phyloP scores from a whole-genome alignment of 1,140 invertebrate genomes.

The Penaeus japonicus region DNA sequence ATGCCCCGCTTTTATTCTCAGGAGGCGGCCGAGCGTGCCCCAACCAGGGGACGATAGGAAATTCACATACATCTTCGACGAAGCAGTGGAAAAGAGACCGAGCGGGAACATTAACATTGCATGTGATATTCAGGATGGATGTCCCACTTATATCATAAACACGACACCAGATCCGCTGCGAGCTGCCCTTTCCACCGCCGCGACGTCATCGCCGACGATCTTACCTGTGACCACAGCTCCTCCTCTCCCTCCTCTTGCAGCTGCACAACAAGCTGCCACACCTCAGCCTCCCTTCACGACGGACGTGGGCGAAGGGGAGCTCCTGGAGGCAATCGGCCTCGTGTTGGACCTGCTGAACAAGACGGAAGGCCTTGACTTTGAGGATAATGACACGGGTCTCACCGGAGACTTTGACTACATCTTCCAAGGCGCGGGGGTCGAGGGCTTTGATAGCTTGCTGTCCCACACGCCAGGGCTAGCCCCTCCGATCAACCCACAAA shows the following conservation, averaged over 20 bases:
- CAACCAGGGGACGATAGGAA: neutral
- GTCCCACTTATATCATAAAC: slow-evolving; percentile 35
- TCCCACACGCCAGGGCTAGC: neutral
- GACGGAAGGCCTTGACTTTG: neutral
- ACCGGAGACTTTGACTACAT: neutral
- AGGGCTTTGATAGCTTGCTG: neutral
- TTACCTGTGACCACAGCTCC: neutral
- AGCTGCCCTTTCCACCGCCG: neutral
- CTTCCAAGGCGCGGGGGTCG: neutral
- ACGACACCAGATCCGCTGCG: neutral
- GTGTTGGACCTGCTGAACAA: neutral
- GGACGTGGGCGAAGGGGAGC: neutral
- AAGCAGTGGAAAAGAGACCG: slow-evolving; percentile 1
- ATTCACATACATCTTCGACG: neutral
- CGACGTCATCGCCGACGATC: neutral
- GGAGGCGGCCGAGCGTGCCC: neutral
- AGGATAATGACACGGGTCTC: neutral
- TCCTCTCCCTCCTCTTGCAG: neutral
- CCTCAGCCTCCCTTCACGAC: too few relatives aligned
- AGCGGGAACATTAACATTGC: slow-evolving; percentile 21
- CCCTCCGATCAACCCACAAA: neutral
- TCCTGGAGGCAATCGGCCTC: neutral
- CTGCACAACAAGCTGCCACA: neutral
- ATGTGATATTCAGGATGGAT: slow-evolving; percentile 9
- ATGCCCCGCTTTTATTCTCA: slow-evolving; percentile 19